Evolutionary conservation across 1,140 invertebrate species (phyloP), one percentile per base, ranked within the genome.

Genomic region (Sogatella furcifera): DNA sequence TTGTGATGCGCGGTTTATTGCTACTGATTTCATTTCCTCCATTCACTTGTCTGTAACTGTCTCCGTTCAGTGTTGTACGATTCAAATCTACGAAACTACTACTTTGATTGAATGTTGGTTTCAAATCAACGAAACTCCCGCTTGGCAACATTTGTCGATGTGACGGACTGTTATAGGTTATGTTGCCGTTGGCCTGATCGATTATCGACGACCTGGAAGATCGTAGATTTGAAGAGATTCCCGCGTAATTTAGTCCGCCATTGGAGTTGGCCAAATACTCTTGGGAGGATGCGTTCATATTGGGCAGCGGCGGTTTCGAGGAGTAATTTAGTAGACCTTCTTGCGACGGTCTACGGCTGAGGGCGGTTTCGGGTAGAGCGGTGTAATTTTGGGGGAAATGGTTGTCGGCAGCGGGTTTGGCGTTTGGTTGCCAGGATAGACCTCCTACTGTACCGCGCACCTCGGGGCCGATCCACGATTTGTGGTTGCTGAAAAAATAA

Each of bases 381-480:
- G 3, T 1, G 13, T 15, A 19, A 17, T 49, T 49, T 49, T 13
- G 46, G 10, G 58, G 28, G 10, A 15, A 21, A 8, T 53, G 58
- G 24, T 31, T 60, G 34, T 60, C 44, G 31, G 55, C 22, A 1
- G 52, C 22, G 1, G 52, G 38, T 28, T 64, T 56, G 38, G 60
- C 60, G 21, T 62, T 3, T 19, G 65, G 17, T 24, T 46, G 56
- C 57, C 59, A 61, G 5, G 60, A 28, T 13, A 59, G 19, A 1
- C 65, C 65, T 5, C 65, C 65, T 4, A 66, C 53, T 13, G 63
- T 59, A 6, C 65, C 65, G 14, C 65, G 60, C 8, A 66, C 59
- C 43, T 66, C 65, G 15, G 60, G 62, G 53, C 65, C 61, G 8
- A 59, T 54, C 65, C 65, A 66, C 15, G 43, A 21, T 54, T 61